Base-by-base conservation (phyloP, 2,797 vertebrate genomes). In the Oryzias dopingdopingensis region DNA sequence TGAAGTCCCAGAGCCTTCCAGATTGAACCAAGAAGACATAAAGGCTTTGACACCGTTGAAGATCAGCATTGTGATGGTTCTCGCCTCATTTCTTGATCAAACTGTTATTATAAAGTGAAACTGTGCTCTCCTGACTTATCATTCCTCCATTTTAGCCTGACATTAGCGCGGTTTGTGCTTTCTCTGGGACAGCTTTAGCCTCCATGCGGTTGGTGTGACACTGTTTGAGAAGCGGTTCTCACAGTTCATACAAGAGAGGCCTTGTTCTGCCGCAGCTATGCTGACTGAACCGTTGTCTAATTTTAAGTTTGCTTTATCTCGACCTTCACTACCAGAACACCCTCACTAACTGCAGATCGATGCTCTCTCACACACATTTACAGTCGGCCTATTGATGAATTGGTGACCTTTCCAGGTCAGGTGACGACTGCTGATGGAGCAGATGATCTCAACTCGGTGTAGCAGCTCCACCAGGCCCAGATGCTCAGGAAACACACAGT, bases 261-360 rank as follows among this genome's bases (percentile, higher is more conserved):
- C 81, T 82, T 85, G 75, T 78, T 73, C 67, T 6, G 13, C 1
- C 2, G n/a, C 6, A 6, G 14, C 16, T 42, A 43, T 18, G 49
- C 20, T 61, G 62, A 72, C 40, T 67, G 62, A 59, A 68, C 56
- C 43, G 37, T 65, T 29, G 40, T 57, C 42, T 51, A 41, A 16
- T 60, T 56, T 14, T 43, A 20, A 54, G 23, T 54, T 59, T 10
- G 50, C 49, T 64, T 79, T 72, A 74, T 81, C 77, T 55, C 18
- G 29, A 52, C 6, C 24, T 51, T 46, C 22, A 26, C 56, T 49
- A 20, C 12, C 53, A 37, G 44, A 56, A 64, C 52, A 22, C 44
- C 2, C 24, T 46, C 23, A 15, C 47, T 10, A 71, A 53, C 54
- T 42, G 1, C 4, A 6, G 44, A 51, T 80, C 54, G 5, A 67